phyloP scores from a whole-genome alignment of 1,140 invertebrate genomes.

The Zaprionus gabonicus region DNA sequence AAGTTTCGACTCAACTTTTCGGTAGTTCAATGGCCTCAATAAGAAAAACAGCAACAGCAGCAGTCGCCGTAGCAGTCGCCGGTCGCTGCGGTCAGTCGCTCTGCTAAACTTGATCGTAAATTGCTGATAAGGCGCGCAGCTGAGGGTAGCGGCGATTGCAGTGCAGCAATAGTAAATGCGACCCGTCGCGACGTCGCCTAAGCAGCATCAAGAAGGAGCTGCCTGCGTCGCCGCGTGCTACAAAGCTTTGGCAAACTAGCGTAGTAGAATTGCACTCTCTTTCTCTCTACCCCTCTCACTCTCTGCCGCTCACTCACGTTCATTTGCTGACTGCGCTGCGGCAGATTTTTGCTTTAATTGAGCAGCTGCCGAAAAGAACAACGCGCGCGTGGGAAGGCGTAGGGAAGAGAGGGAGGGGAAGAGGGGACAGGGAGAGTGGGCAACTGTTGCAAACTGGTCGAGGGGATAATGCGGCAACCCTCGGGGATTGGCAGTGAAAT shows the following conservation, averaged over 20 bases:
- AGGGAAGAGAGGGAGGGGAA: background rate
- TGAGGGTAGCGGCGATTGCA: background rate
- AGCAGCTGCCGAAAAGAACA: constrained; percentile 19
- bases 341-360: constrained; percentile 1
- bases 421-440: background rate
- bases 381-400: background rate
- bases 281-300: background rate
- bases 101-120: constrained; percentile 57
- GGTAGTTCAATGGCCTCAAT: constrained; percentile 70
- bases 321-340: constrained; percentile 2
- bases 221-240: background rate
- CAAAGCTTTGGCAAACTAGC: background rate
- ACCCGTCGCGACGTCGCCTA: background rate
- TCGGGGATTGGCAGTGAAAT: constrained; percentile 52
- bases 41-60: constrained; percentile 35
- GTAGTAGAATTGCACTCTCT: background rate
- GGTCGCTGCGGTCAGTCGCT: constrained; percentile 34
- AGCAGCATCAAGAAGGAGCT: constrained; percentile 1
- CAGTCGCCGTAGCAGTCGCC: constrained; percentile 19
- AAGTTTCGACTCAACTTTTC: constrained; percentile 53
- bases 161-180: constrained; percentile 16
- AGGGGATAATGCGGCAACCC: constrained; percentile 26
- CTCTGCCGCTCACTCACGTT: background rate
- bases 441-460: background rate
- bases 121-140: constrained; percentile 59